Evolutionary conservation across 2,113 vertebrate genomes (phyloP).

Genomic region (Natator depressus): DNA sequence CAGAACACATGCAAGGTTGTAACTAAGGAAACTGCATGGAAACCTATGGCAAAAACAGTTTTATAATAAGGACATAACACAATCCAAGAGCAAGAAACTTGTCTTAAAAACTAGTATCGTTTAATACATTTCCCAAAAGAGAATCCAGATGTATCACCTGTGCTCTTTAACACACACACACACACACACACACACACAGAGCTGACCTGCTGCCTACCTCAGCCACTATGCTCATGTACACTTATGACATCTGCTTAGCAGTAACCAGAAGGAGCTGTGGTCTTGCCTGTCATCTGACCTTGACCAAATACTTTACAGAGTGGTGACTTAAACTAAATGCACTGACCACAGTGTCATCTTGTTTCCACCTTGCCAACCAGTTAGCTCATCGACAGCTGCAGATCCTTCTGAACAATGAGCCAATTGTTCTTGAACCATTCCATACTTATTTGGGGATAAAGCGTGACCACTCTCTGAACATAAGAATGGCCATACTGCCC

Average conservation of each 20-base stretch:
- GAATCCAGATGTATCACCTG: accelerated
- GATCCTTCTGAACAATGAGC: neutral
- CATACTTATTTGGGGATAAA: neutral
- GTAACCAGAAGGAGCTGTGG: neutral
- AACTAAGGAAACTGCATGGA: neutral
- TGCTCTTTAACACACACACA: neutral
- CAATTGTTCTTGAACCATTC: neutral
- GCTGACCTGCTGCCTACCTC: no score
- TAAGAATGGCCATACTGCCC: no score
- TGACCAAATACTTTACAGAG: neutral
- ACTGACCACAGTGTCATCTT: neutral
- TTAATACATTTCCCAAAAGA: neutral
- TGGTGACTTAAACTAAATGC: neutral
- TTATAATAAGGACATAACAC: neutral
- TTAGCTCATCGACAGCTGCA: neutral
- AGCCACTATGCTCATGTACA: no score
- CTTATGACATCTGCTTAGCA: neutral
- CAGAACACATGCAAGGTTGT: neutral
- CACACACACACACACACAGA: no score
- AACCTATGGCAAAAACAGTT: neutral
- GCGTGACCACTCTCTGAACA: neutral
- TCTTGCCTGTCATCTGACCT: neutral
- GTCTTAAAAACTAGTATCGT: neutral
- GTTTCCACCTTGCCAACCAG: neutral
- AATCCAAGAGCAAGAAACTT: neutral